phyloP scores from a whole-genome alignment of 2,113 vertebrate genomes.

The Cephalopterus ornatus region DNA sequence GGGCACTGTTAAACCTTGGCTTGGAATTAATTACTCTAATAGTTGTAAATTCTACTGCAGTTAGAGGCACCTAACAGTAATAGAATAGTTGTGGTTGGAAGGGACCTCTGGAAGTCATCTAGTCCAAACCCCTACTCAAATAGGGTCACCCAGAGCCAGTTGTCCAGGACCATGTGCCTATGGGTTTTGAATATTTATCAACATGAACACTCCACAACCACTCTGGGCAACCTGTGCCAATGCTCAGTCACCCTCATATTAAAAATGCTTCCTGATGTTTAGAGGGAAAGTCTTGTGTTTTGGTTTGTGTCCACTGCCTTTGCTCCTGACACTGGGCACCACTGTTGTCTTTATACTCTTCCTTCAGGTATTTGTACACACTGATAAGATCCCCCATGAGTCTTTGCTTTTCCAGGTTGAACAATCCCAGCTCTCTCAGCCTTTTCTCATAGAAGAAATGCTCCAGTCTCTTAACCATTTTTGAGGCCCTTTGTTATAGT shows the following conservation, averaged over 20 bases:
- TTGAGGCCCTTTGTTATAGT: not conserved
- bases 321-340: not conserved
- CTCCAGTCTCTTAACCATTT: not conserved
- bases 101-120: not conserved
- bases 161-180: not conserved
- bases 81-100: not conserved
- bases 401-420: not conserved
- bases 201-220: not conserved
- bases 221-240: not conserved
- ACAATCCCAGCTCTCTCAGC: not conserved
- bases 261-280: not conserved
- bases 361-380: not conserved
- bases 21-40: slow-evolving; percentile 43
- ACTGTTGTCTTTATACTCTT: not conserved
- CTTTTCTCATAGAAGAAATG: not conserved
- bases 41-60: slow-evolving; percentile 3
- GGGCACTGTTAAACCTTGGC: not conserved
- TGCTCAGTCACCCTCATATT: not conserved
- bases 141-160: not conserved
- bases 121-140: not conserved
- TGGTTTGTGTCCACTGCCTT: not conserved
- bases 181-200: not conserved
- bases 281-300: not conserved
- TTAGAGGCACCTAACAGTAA: not conserved
- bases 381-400: accelerated